These are phyloP conservation scores for Pantelozetes paolii DNA, from an alignment of 2,888 invertebrate genomes.

Conservation along the genomic window DNA sequence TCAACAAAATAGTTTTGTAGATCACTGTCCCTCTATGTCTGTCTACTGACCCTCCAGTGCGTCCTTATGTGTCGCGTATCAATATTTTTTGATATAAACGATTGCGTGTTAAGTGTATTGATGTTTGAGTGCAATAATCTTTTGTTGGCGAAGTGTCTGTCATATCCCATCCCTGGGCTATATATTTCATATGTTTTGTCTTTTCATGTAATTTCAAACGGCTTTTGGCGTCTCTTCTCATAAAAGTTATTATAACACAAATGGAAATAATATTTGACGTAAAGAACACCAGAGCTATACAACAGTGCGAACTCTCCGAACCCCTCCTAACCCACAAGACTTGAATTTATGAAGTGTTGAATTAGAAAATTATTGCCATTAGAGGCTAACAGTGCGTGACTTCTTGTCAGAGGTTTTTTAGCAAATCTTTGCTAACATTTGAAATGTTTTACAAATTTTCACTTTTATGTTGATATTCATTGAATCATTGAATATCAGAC, in stretches of 20 bases:
- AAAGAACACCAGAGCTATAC: neutral
- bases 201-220: constrained; percentile 3
- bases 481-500: neutral
- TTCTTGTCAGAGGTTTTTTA: neutral
- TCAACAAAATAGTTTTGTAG: too few relatives aligned
- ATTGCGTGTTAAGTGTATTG: constrained; percentile 15
- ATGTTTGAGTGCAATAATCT: constrained; percentile 28
- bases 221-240: neutral
- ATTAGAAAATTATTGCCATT: constrained; percentile 30
- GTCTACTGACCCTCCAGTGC: too few relatives aligned
- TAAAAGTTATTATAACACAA: constrained; percentile 22
- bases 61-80: too few relatives aligned
- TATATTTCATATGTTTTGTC: constrained; percentile 25
- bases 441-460: neutral
- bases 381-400: constrained; percentile 15
- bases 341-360: constrained; percentile 5
- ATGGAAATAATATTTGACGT: neutral
- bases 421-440: neutral
- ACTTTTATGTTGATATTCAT: neutral
- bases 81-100: neutral
- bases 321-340: neutral
- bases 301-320: neutral
- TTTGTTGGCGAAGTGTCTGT: neutral
- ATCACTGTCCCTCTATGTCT: too few relatives aligned
- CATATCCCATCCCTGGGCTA: neutral